A percentile compares a stretch with the other conserved stretches of the same genome.
These are phyloP conservation scores for Diplodus sargus DNA, from an alignment of 2,797 vertebrate genomes.

Conservation along the genomic window DNA sequence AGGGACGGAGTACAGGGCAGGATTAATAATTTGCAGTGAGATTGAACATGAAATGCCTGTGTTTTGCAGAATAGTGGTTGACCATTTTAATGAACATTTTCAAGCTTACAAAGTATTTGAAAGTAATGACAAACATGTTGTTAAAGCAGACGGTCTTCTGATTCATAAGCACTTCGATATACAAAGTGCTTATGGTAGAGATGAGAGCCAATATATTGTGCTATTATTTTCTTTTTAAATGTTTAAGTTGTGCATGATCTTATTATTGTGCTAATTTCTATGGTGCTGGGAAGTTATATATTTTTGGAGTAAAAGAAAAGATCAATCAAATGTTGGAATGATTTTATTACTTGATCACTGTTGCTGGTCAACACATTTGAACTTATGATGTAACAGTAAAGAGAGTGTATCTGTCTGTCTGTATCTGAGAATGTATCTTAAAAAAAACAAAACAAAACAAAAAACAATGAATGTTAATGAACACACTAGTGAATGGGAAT, in stretches of 20 bases:
- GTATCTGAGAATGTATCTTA: not conserved
- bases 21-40: constrained; percentile 16
- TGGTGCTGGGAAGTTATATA: too few species aligned
- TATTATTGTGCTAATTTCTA: too few species aligned
- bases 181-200: constrained; percentile 38
- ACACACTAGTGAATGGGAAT: too few species aligned
- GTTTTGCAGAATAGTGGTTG: constrained; percentile 23
- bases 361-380: too few species aligned
- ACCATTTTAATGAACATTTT: not conserved
- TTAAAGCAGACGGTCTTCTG: constrained; percentile 34
- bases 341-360: too few species aligned
- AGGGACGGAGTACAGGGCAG: constrained; percentile 16
- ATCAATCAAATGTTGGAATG: too few species aligned
- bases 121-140: constrained; percentile 34
- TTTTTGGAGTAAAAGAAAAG: too few species aligned
- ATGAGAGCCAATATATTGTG: constrained; percentile 22
- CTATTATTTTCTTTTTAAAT: constrained; percentile 34
- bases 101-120: not conserved
- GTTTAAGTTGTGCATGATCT: not conserved
- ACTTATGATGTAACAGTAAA: too few species aligned
- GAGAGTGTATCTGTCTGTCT: too few species aligned
- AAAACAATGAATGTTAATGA: too few species aligned
- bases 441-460: too few species aligned
- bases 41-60: not conserved
- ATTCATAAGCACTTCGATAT: constrained; percentile 37